Conservation (phyloP, 2,888 invertebrate species). For the Papilio protenor region DNA sequence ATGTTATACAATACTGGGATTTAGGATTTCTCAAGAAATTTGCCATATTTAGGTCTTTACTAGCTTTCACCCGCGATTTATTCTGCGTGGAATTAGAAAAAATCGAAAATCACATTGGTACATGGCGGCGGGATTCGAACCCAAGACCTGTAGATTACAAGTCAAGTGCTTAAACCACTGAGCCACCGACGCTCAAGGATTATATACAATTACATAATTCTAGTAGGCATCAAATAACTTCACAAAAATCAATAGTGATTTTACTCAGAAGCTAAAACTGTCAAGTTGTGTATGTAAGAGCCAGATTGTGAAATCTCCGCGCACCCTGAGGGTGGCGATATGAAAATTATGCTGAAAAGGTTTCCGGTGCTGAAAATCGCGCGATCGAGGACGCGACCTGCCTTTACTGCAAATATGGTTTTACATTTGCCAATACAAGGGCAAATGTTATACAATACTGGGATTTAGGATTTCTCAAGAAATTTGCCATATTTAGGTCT, state of each 20-base stretch:
- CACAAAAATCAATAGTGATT: not conserved
- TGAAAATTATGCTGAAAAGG: slow-evolving; percentile 23
- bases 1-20: not conserved
- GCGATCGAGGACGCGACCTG: not conserved
- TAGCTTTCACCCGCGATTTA: no score
- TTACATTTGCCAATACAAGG: slow-evolving; percentile 4
- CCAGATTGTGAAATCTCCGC: not conserved
- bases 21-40: not conserved
- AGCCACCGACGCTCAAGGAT: no score
- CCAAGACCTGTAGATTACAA: no score
- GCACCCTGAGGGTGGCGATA: slow-evolving; percentile 1
- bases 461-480: not conserved
- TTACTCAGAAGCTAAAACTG: not conserved
- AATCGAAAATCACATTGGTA: no score
- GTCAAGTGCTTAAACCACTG: no score
- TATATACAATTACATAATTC: not conserved
- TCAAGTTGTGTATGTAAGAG: not conserved
- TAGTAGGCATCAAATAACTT: not conserved
- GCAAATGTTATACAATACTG: not conserved
- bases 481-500: no score
- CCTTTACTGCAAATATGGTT: not conserved
- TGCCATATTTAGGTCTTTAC: not conserved
- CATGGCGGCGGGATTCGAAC: no score
- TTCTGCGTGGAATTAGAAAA: no score
- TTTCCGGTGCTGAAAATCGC: not conserved